Conservation (phyloP, 2,888 invertebrate genomes). For the Allolobophora icterica region DNA sequence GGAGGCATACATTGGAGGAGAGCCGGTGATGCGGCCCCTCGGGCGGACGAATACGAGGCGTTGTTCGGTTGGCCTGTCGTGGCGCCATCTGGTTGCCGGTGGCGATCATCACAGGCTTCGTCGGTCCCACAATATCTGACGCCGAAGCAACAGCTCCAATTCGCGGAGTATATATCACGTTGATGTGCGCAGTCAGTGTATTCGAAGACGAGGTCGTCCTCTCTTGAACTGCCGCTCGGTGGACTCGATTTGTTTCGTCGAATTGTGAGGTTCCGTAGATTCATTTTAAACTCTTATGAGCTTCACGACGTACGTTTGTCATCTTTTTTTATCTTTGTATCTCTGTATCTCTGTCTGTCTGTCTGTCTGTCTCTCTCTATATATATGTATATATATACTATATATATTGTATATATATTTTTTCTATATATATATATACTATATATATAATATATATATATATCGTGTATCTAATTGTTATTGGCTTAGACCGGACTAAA, state of each 20-base stretch:
- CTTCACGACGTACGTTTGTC: neutral
- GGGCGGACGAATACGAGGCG: constrained; percentile 17
- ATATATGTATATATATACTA: no score
- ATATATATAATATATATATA: no score
- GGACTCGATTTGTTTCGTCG: neutral
- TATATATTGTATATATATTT: no score
- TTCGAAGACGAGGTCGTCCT: neutral
- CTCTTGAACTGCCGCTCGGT: neutral
- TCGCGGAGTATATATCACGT: neutral
- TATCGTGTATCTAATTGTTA: neutral
- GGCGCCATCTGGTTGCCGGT: constrained; percentile 1
- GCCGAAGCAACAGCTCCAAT: neutral
- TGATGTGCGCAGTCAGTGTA: neutral
- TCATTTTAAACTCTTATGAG: neutral
- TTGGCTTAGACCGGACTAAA: neutral
- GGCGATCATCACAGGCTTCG: neutral
- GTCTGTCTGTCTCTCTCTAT: no score
- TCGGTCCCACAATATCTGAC: neutral
- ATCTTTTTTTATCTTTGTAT: neutral
- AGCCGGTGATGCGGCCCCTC: constrained; percentile 11
- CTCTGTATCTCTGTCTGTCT: neutral
- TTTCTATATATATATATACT: no score
- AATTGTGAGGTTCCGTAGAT: neutral
- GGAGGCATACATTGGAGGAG: neutral
- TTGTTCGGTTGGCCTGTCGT: constrained; percentile 10